Conservation (phyloP, 2,888 invertebrate genomes). For the Lymantria dispar region DNA sequence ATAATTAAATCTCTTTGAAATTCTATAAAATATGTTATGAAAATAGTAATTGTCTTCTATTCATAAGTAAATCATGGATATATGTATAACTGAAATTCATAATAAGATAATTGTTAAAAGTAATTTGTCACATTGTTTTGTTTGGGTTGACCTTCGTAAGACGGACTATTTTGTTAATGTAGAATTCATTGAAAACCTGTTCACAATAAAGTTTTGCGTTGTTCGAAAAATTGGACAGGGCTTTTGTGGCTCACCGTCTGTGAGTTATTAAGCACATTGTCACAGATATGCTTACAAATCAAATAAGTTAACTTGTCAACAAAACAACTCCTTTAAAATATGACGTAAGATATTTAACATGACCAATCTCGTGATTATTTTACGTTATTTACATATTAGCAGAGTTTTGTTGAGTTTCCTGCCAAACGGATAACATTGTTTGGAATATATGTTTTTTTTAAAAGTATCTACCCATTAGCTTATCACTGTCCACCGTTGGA, state of each 20-base stretch:
- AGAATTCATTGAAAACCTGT: slow-evolving; percentile 16
- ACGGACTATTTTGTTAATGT: slow-evolving; percentile 20
- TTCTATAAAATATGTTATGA: too few species aligned
- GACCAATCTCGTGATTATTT: slow-evolving; percentile 41
- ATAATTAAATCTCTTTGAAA: too few species aligned
- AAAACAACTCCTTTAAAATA: slow-evolving; percentile 53
- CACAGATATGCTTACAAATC: slow-evolving; percentile 62
- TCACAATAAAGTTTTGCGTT: slow-evolving; percentile 7
- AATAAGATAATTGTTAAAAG: too few species aligned
- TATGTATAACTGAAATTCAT: too few species aligned
- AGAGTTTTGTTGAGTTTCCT: slow-evolving; percentile 41
- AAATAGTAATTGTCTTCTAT: too few species aligned
- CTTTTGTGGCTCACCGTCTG: slow-evolving; percentile 35
- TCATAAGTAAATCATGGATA: too few species aligned
- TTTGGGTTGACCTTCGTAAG: slow-evolving; percentile 10
- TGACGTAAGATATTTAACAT: slow-evolving; percentile 53
- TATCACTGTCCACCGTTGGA: too few species aligned
- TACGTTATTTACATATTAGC: slow-evolving; percentile 39
- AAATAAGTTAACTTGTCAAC: slow-evolving; percentile 46
- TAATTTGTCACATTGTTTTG: slow-evolving; percentile 14
- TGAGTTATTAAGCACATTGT: slow-evolving; percentile 47
- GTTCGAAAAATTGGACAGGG: slow-evolving; percentile 33
- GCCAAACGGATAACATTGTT: slow-evolving; percentile 26
- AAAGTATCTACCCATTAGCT: too few species aligned
- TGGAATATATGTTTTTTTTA: background rate